These are phyloP conservation scores for Hormaphis cornu DNA, from an alignment of 1,140 invertebrate genomes.

Conservation along the genomic window DNA sequence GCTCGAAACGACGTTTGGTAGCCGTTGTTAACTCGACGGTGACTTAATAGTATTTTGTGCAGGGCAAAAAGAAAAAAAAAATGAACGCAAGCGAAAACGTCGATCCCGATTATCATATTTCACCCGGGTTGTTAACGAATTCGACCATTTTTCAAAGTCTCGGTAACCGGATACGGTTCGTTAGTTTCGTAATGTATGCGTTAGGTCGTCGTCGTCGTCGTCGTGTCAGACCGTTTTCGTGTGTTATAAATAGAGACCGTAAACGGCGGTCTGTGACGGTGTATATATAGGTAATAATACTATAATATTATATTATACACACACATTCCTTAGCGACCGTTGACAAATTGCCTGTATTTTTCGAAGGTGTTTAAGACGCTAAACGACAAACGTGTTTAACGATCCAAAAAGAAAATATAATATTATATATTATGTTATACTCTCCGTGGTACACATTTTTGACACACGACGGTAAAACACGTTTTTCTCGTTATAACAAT, in stretches of 20 bases:
- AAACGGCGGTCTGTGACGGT: too few species aligned
- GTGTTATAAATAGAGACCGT: not conserved
- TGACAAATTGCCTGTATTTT: slow-evolving; percentile 5
- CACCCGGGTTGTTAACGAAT: not conserved
- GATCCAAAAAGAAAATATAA: not conserved
- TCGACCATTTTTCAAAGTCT: not conserved
- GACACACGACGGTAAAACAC: not conserved
- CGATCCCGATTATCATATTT: slow-evolving; percentile 15
- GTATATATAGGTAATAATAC: too few species aligned
- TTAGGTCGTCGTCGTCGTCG: not conserved
- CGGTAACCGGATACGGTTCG: not conserved
- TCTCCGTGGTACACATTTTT: too few species aligned
- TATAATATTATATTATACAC: too few species aligned
- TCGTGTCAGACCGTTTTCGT: not conserved
- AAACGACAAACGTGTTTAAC: slow-evolving; percentile 3
- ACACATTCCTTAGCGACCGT: not conserved
- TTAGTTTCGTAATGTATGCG: not conserved
- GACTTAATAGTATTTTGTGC: too few species aligned
- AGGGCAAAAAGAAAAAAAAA: too few species aligned
- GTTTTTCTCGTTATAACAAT: not conserved
- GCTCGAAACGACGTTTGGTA: too few species aligned
- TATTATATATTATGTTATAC: too few species aligned
- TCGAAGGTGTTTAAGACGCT: not conserved
- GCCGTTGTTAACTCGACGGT: too few species aligned
- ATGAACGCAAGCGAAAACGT: too few species aligned